A percentile compares a stretch with the other conserved stretches of the same genome.
phyloP scores from a whole-genome alignment of 2,888 invertebrate genomes.

The Acanthoscelides obtectus region DNA sequence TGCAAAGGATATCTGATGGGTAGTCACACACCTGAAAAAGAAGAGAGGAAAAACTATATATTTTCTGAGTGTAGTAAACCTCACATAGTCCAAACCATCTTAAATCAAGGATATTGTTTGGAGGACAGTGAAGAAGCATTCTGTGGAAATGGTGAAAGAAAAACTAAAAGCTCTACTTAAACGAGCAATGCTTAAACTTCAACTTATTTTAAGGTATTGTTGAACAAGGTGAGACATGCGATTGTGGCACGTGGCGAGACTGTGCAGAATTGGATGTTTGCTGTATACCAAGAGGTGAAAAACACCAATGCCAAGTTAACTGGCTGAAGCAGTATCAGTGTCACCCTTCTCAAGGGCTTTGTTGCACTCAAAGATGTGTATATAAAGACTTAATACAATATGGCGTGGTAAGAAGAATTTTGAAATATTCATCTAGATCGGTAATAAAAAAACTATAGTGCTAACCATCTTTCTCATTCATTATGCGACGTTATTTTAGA shows the following conservation, averaged over 20 bases:
- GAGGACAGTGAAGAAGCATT: slow-evolving; percentile 46
- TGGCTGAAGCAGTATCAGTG: slow-evolving; percentile 41
- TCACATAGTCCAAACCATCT: slow-evolving; percentile 47
- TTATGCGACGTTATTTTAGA: too few relatives aligned
- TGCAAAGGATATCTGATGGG: slow-evolving; percentile 52
- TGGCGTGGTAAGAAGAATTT: slow-evolving; percentile 21
- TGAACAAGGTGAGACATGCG: slow-evolving; percentile 67
- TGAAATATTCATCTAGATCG: too few relatives aligned
- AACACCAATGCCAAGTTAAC: slow-evolving; percentile 51
- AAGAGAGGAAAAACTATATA: slow-evolving; percentile 41
- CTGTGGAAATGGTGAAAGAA: slow-evolving; percentile 52
- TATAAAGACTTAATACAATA: slow-evolving; percentile 25
- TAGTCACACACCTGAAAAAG: slow-evolving; percentile 45
- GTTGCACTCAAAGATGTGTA: slow-evolving; percentile 48
- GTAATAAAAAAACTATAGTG: too few relatives aligned
- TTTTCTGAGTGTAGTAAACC: slow-evolving; percentile 53
- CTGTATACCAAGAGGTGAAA: slow-evolving; percentile 49
- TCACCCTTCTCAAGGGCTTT: slow-evolving; percentile 54
- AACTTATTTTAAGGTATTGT: slow-evolving; percentile 50
- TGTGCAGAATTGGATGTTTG: slow-evolving; percentile 50
- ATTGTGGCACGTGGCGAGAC: slow-evolving; percentile 57
- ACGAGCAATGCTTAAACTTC: slow-evolving; percentile 1
- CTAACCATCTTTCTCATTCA: too few relatives aligned
- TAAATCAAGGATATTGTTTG: slow-evolving; percentile 52
- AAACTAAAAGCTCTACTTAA: too few relatives aligned